phyloP scores from a whole-genome alignment of 2,888 invertebrate species.

The Tyria jacobaeae region DNA sequence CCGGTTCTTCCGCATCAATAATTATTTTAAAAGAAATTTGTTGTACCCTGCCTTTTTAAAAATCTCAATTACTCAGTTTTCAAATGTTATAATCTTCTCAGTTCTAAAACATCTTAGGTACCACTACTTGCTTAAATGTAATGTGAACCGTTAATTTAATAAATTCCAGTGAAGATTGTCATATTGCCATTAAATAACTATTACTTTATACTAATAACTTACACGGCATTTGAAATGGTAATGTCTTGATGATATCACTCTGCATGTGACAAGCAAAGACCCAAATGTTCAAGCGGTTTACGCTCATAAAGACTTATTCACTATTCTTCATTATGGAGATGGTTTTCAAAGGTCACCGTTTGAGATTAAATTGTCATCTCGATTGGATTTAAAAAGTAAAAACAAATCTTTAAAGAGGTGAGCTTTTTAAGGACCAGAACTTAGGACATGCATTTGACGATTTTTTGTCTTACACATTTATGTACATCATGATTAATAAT shows the following conservation, averaged over 20 bases:
- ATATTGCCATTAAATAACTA: conserved; percentile 37
- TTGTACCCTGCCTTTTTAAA: background rate
- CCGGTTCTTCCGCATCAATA: too few relatives aligned
- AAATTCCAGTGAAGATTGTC: conserved; percentile 1
- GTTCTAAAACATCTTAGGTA: too few relatives aligned
- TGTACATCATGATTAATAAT: too few relatives aligned
- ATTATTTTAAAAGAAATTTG: too few relatives aligned
- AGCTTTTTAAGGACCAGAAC: too few relatives aligned
- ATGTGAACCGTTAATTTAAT: background rate
- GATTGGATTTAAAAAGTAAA: background rate
- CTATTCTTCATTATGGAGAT: conserved; percentile 32
- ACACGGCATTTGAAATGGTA: conserved; percentile 43
- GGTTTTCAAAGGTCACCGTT: conserved; percentile 8
- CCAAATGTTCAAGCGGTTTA: conserved; percentile 25
- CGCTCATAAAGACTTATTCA: conserved; percentile 27
- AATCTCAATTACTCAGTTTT: background rate
- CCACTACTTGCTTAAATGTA: too few relatives aligned
- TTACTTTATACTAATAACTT: conserved; percentile 38
- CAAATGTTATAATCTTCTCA: too few relatives aligned
- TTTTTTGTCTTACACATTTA: too few relatives aligned
- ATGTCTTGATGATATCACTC: conserved; percentile 40
- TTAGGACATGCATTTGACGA: too few relatives aligned
- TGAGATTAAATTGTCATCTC: background rate
- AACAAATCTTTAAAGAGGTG: background rate
- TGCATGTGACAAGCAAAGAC: conserved; percentile 24